These are phyloP conservation scores for Hybognathus amarus DNA, from an alignment of 2,797 vertebrate species.

Conservation along the genomic window DNA sequence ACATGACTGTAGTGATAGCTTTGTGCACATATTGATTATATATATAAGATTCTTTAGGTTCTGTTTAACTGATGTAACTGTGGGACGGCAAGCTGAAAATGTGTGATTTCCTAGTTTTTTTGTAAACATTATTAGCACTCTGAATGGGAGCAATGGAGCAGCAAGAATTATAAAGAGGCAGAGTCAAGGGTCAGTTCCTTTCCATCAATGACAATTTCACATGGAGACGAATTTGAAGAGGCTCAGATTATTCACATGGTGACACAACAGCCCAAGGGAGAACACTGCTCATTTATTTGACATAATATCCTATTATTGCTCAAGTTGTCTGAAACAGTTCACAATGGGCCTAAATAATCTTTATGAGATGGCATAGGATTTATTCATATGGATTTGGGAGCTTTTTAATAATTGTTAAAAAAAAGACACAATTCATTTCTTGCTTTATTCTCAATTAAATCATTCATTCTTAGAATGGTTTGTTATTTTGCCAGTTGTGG, in stretches of 20 bases:
- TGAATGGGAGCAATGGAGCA: neutral
- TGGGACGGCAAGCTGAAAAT: neutral
- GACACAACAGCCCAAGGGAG: neutral
- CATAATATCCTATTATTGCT: slow-evolving; percentile 44
- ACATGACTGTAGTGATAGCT: too few species aligned
- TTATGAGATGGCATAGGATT: neutral
- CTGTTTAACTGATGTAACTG: neutral
- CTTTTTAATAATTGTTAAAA: neutral
- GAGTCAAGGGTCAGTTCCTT: slow-evolving; percentile 43
- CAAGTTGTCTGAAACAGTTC: slow-evolving; percentile 39
- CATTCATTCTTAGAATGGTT: neutral
- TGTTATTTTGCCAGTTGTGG: slow-evolving; percentile 3
- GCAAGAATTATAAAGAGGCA: neutral
- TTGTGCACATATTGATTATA: too few species aligned
- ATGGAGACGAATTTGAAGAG: neutral
- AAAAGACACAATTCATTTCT: neutral
- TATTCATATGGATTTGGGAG: slow-evolving; percentile 18
- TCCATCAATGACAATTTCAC: slow-evolving; percentile 42
- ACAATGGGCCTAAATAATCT: neutral
- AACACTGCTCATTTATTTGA: slow-evolving; percentile 38
- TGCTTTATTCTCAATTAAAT: slow-evolving; percentile 13
- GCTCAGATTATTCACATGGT: neutral
- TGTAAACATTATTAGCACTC: slow-evolving; percentile 11
- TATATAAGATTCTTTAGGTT: neutral
- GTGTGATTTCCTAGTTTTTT: neutral